These are phyloP conservation scores for Xyrichtys novacula DNA, from an alignment of 2,797 vertebrate genomes.

Conservation along the genomic window DNA sequence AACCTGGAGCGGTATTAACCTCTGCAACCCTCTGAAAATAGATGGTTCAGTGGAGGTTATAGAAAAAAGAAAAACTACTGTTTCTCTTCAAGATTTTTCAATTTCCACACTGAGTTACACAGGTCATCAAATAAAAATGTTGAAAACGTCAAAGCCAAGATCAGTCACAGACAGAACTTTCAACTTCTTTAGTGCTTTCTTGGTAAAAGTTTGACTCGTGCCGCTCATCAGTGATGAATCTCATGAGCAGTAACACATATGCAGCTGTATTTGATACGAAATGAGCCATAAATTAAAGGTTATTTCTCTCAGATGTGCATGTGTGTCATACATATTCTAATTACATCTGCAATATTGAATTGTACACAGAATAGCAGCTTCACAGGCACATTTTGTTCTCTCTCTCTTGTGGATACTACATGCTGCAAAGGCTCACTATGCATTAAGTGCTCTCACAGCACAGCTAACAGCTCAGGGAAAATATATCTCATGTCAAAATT, in stretches of 20 bases:
- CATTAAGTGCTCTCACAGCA: slow-evolving; percentile 15
- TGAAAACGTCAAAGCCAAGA: no score
- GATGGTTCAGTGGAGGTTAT: not conserved
- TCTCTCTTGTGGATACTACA: slow-evolving; percentile 3
- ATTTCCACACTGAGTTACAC: not conserved
- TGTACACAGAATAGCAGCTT: not conserved
- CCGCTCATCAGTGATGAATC: not conserved
- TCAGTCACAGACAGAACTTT: no score
- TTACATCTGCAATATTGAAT: not conserved
- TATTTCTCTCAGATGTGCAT: not conserved
- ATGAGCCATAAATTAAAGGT: slow-evolving; percentile 6
- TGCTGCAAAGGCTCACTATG: slow-evolving; percentile 19
- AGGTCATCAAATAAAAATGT: no score
- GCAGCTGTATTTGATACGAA: not conserved
- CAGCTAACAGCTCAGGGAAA: slow-evolving; percentile 5
- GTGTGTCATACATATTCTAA: not conserved
- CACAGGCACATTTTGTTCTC: not conserved
- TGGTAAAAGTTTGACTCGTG: no score
- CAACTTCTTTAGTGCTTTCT: no score
- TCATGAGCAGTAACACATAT: not conserved
- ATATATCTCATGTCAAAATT: slow-evolving; percentile 6
- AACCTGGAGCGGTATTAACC: slow-evolving; percentile 4
- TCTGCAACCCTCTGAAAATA: not conserved
- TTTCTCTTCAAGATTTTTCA: not conserved
- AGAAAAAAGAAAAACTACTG: not conserved